Percentiles rank a stretch among this genome's conserved stretches.
phyloP scores from a whole-genome alignment of 2,888 invertebrate genomes.

The Onchidella celtica region DNA sequence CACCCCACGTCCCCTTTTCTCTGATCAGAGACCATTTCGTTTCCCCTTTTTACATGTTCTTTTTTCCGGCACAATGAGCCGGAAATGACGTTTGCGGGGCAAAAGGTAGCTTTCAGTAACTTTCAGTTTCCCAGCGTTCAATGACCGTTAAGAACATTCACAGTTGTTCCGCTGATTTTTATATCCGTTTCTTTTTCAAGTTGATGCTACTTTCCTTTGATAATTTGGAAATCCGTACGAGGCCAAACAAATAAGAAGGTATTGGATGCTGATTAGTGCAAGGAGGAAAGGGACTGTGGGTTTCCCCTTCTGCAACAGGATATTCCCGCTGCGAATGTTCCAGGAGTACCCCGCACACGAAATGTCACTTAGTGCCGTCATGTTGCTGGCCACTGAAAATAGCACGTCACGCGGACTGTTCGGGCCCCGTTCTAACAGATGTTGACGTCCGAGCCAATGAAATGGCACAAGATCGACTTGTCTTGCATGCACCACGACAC shows the following conservation, averaged over 20 bases:
- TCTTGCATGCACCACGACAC: not conserved
- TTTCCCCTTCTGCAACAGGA: not conserved
- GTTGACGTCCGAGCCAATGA: not conserved
- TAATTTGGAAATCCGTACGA: too few species aligned
- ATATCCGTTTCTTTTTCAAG: too few species aligned
- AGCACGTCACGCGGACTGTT: not conserved
- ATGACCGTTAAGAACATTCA: too few species aligned
- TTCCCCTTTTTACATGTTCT: too few species aligned
- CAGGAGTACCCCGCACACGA: not conserved
- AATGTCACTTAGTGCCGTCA: not conserved
- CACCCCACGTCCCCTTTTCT: too few species aligned
- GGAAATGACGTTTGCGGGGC: too few species aligned
- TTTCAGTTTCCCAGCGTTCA: too few species aligned
- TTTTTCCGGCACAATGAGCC: too few species aligned
- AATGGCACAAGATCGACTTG: not conserved
- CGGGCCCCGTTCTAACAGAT: not conserved
- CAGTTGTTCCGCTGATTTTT: too few species aligned
- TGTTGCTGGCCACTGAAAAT: not conserved
- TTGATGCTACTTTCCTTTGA: too few species aligned
- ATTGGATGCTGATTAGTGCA: not conserved
- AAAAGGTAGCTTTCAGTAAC: too few species aligned
- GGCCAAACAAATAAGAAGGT: not conserved
- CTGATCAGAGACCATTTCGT: too few species aligned
- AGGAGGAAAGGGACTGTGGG: not conserved
- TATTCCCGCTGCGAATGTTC: not conserved